Evolutionary conservation across 2,113 vertebrate species (phyloP).

Genomic region (Megalops atlanticus): DNA sequence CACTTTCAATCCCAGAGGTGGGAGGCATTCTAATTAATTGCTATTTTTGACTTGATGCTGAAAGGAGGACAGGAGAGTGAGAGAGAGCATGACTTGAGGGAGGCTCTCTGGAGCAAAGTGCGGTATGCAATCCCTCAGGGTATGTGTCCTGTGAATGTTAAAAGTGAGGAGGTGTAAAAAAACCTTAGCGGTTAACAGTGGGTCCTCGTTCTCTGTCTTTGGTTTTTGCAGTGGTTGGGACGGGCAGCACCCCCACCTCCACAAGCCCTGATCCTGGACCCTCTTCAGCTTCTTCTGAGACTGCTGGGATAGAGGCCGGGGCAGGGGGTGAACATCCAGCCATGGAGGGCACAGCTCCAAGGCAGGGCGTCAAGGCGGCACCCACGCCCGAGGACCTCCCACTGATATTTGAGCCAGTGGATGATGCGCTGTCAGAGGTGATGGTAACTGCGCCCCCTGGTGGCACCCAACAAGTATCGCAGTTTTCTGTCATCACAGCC

Average conservation of each 20-base stretch:
- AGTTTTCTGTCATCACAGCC: conserved; percentile 47
- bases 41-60: conserved; percentile 62
- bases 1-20: conserved; percentile 63
- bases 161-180: too few species aligned
- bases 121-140: background rate
- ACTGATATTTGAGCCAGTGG: conserved; percentile 72
- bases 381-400: conserved; percentile 71
- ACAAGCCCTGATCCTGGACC: background rate
- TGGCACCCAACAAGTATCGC: conserved; percentile 27
- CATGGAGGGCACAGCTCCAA: conserved; percentile 38
- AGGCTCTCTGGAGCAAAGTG: background rate
- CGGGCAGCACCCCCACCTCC: conserved; percentile 38
- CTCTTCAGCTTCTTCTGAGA: background rate
- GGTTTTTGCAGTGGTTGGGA: conserved; percentile 35
- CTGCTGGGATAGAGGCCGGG: background rate
- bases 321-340: background rate
- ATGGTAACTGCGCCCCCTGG: conserved; percentile 21
- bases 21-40: conserved; percentile 68
- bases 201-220: background rate
- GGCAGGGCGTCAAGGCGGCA: conserved; percentile 64
- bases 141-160: background rate
- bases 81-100: conserved; percentile 17
- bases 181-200: background rate
- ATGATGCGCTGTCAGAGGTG: conserved; percentile 56
- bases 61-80: conserved; percentile 50